Evolutionary conservation across 2,797 vertebrate species (phyloP).

Genomic region (Graptemys geographica): DNA sequence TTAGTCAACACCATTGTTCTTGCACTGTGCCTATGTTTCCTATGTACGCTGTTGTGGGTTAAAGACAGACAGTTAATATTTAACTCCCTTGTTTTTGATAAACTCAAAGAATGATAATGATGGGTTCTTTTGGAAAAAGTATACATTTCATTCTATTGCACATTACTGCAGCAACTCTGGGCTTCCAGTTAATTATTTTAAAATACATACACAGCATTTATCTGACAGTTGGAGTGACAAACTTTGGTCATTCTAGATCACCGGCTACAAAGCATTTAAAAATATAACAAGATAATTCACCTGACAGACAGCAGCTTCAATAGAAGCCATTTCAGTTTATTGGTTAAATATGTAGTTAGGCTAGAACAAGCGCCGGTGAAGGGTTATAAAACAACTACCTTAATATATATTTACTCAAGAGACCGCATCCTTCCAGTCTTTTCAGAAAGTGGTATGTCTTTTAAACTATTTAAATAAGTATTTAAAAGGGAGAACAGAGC

Average conservation of each 20-base stretch:
- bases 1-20: not conserved
- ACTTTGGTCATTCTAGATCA: not conserved
- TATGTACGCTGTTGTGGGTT: not conserved
- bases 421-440: not conserved
- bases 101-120: no score
- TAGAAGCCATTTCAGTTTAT: not conserved
- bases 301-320: not conserved
- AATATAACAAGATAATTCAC: not conserved
- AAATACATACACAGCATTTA: not conserved
- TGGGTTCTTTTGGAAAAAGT: not conserved
- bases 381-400: not conserved
- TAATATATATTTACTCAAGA: not conserved
- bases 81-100: not conserved
- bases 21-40: not conserved
- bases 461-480: constrained; percentile 17
- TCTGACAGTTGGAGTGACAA: not conserved
- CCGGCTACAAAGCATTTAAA: not conserved
- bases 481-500: constrained; percentile 11
- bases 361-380: not conserved
- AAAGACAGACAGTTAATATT: not conserved
- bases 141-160: not conserved
- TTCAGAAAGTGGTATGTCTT: not conserved
- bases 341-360: not conserved
- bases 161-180: not conserved
- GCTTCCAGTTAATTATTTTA: not conserved